These are phyloP conservation scores for Passer domesticus DNA, from an alignment of 2,113 vertebrate species.

Conservation along the genomic window DNA sequence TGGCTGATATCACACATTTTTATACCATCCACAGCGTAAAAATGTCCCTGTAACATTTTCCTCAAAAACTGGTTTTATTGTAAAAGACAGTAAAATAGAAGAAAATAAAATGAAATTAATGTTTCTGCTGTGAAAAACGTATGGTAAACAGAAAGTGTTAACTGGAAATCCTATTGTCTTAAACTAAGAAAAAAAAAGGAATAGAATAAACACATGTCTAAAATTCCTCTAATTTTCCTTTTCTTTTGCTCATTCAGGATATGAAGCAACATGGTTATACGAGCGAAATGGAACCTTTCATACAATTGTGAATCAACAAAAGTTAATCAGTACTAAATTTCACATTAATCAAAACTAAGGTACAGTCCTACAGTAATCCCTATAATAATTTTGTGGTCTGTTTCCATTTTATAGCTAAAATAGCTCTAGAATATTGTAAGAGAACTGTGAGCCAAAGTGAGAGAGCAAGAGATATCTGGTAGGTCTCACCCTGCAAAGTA, in stretches of 20 bases:
- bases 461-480: not conserved
- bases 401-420: not conserved
- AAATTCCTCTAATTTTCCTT: not conserved
- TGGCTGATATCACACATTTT: not conserved
- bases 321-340: not conserved
- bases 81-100: not conserved
- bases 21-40: not conserved
- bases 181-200: not conserved
- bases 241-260: not conserved
- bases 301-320: not conserved
- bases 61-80: not conserved
- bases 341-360: not conserved
- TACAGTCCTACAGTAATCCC: not conserved
- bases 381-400: not conserved
- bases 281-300: not conserved
- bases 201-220: not conserved
- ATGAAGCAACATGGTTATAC: not conserved
- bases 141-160: not conserved
- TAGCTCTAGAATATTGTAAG: not conserved
- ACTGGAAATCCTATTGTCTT: not conserved
- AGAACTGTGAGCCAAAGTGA: not conserved
- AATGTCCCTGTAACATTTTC: not conserved
- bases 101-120: not conserved
- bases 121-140: not conserved
- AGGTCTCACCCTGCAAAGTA: not conserved